Percentiles rank a stretch among this genome's conserved stretches.
Evolutionary conservation across 1,140 invertebrate genomes (phyloP).

Genomic region (Contarinia nasturtii): DNA sequence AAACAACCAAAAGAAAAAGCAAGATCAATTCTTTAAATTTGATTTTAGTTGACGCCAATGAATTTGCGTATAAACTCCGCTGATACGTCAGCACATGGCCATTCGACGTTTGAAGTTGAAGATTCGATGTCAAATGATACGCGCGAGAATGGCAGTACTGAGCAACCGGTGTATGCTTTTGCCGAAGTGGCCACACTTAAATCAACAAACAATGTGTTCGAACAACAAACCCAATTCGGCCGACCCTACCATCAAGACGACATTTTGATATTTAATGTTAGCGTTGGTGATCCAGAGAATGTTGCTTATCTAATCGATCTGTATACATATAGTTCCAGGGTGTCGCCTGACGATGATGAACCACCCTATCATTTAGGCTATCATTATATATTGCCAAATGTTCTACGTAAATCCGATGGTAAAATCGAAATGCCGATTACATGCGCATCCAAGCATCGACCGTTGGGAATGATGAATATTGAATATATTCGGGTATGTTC

Average conservation of each 20-base stretch:
- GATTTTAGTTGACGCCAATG: conserved; percentile 49
- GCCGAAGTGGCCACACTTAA: conserved; percentile 37
- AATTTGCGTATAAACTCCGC: conserved; percentile 35
- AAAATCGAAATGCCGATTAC: conserved; percentile 65
- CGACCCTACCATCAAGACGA: conserved; percentile 49
- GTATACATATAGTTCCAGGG: conserved; percentile 34
- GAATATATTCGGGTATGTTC: conserved; percentile 29
- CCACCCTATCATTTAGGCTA: conserved; percentile 69
- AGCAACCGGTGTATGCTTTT: conserved; percentile 27
- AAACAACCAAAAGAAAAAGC: background rate
- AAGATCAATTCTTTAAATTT: conserved; percentile 3
- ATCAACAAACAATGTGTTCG: conserved; percentile 38
- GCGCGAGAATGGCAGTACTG: conserved; percentile 24
- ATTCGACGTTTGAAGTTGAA: conserved; percentile 18
- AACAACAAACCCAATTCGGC: conserved; percentile 68
- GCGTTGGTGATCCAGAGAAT: conserved; percentile 49
- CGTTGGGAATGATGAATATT: conserved; percentile 52
- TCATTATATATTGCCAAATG: conserved; percentile 53
- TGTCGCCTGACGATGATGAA: conserved; percentile 31
- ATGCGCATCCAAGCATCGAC: conserved; percentile 59
- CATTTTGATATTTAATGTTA: conserved; percentile 64
- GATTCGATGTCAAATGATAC: conserved; percentile 36
- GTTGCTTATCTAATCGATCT: conserved; percentile 50
- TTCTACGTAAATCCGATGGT: conserved; percentile 57
- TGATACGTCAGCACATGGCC: conserved; percentile 14